Evolutionary conservation across 1,140 invertebrate species (phyloP), one percentile per base, ranked within the genome.

Genomic region (Pseudachorutes palmiensis): DNA sequence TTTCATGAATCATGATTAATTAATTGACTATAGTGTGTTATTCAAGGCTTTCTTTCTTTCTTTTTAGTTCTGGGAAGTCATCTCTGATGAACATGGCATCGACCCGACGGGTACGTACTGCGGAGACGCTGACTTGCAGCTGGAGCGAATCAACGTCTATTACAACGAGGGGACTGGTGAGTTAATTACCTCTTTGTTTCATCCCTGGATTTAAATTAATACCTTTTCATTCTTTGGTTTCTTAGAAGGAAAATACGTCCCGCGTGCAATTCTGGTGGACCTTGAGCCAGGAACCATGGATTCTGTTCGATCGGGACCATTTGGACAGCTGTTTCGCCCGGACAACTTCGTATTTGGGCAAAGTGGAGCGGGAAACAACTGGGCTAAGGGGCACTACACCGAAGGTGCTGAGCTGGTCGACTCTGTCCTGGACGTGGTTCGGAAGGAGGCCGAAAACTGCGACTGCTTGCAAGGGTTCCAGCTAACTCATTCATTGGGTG

Each of bases 291-390:
- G 84, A 59, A 66, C 68, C 32, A 70, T 70, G 68, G 68, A 70
- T 51, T 66, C 68, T 45, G 65, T 70, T 19, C 64, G 68, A 12
- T 70, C 68, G 9, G 68, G 68, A 26, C 88, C 90, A 0, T 91
- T 90, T 75, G 91, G 91, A 45, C 87, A 90, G 75, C 86, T 94
- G 62, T 94, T 91, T 79, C 81, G 90, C 72, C 91, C 91, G 1
- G 89, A 92, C 77, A 92, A 92, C 76, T 92, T 91, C 75, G 88
- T 92, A 0, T 92, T 88, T 74, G 89, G 89, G 12, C 88, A 90
- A 71, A 83, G 84, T 31, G 86, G 90, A n/a, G 85, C 84, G 14
- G 64, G 68, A 30, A 66, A 66, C 48, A 67, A 70, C 48, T 70
- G 68, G 68, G 68, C 68, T 22, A 73, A 66, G 67, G 73, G 33